Evolutionary conservation across 2,888 invertebrate genomes (phyloP).

Genomic region (Atethmia centrago): DNA sequence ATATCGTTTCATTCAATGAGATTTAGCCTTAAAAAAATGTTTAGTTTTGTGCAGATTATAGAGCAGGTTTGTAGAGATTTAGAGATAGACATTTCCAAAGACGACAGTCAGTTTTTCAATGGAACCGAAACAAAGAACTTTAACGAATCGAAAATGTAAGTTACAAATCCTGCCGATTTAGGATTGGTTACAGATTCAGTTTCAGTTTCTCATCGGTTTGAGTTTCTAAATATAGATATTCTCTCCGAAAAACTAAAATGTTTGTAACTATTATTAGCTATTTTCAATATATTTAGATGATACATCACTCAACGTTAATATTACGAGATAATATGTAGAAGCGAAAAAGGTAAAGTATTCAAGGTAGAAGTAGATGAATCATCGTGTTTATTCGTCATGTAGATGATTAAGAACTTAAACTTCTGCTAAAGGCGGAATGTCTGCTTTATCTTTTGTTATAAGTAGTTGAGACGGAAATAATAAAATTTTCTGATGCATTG

Average conservation of each 20-base stretch:
- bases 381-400: constrained; percentile 59
- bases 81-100: not conserved
- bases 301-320: constrained; percentile 28
- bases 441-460: constrained; percentile 25
- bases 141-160: not conserved
- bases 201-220: not conserved
- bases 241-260: not conserved
- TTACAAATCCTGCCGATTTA: not conserved
- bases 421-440: constrained; percentile 27
- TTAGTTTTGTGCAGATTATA: not conserved
- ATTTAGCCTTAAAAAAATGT: not conserved
- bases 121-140: not conserved
- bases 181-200: not conserved
- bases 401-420: constrained; percentile 62
- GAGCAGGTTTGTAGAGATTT: not conserved
- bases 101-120: not conserved
- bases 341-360: constrained; percentile 45
- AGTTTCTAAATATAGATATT: not conserved
- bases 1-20: constrained; percentile 21
- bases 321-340: constrained; percentile 45
- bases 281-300: constrained; percentile 36
- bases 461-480: not conserved
- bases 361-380: constrained; percentile 57
- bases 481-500: not conserved
- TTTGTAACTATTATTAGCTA: constrained; percentile 10